Percentiles rank a stretch among this genome's conserved stretches.
Evolutionary conservation across 2,797 vertebrate species (phyloP).

Genomic region (Scarus forsteni): DNA sequence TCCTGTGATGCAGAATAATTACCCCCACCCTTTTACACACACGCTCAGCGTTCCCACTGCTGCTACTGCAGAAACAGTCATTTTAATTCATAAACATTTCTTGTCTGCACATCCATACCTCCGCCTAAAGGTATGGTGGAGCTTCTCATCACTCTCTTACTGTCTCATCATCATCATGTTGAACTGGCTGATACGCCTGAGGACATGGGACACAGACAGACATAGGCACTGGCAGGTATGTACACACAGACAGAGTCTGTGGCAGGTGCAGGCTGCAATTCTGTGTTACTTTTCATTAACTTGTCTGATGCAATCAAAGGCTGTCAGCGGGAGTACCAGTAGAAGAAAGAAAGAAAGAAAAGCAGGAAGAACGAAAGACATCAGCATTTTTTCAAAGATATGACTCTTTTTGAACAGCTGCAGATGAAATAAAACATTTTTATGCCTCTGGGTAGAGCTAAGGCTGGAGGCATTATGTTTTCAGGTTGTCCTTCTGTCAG

Average conservation of each 20-base stretch:
- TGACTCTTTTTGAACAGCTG: conserved; percentile 44
- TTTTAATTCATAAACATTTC: conserved; percentile 66
- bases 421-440: conserved; percentile 64
- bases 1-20: conserved; percentile 11
- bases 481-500: too few relatives aligned
- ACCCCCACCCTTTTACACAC: not conserved
- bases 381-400: conserved; percentile 46
- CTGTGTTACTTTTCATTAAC: conserved; percentile 79
- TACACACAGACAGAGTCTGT: conserved; percentile 52
- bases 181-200: conserved; percentile 60
- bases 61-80: conserved; percentile 23
- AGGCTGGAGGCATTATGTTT: too few relatives aligned
- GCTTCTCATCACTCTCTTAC: conserved; percentile 76
- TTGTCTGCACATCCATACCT: conserved; percentile 47
- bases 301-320: conserved; percentile 79
- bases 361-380: conserved; percentile 22
- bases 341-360: conserved; percentile 50
- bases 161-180: conserved; percentile 69
- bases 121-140: conserved; percentile 61
- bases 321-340: conserved; percentile 74
- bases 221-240: conserved; percentile 66
- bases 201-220: conserved; percentile 65
- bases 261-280: conserved; percentile 72
- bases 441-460: conserved; percentile 2
- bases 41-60: conserved; percentile 15